Percentiles rank a stretch among this genome's conserved stretches.
Conservation (phyloP, 2,113 vertebrate species). For the Ctenodactylus gundi region DNA sequence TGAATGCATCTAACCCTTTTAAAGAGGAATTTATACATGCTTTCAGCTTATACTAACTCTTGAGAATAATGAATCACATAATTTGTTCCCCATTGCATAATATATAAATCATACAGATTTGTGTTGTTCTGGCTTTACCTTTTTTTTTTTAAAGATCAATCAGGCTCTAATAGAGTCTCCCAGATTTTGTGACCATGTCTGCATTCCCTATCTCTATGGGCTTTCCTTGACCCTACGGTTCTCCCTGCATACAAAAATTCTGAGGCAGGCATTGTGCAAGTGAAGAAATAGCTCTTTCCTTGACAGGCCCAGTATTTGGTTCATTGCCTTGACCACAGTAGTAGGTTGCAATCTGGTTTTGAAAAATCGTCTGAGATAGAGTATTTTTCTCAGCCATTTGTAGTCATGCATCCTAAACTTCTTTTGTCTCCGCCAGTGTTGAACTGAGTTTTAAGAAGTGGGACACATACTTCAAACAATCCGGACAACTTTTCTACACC, state of each 20-base stretch:
- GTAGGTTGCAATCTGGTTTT: not conserved
- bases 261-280: not conserved
- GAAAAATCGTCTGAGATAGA: not conserved
- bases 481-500: not conserved
- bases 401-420: not conserved
- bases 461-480: not conserved
- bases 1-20: conserved; percentile 65
- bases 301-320: not conserved
- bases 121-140: conserved; percentile 51
- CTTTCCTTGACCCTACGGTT: not conserved
- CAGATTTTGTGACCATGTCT: not conserved
- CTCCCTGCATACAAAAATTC: not conserved
- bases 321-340: conserved; percentile 17
- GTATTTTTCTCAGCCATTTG: not conserved
- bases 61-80: conserved; percentile 60
- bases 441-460: conserved; percentile 43
- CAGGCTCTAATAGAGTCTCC: conserved; percentile 29
- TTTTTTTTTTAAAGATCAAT: conserved; percentile 45
- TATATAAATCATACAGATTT: conserved; percentile 60
- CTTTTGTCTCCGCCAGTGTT: not conserved
- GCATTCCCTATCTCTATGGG: not conserved
- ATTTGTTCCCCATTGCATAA: conserved; percentile 62
- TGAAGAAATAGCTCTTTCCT: not conserved
- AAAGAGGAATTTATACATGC: conserved; percentile 65
- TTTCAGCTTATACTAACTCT: conserved; percentile 61